Base-by-base conservation (phyloP, 2,888 invertebrate species). In the Phaonia tiefii region DNA sequence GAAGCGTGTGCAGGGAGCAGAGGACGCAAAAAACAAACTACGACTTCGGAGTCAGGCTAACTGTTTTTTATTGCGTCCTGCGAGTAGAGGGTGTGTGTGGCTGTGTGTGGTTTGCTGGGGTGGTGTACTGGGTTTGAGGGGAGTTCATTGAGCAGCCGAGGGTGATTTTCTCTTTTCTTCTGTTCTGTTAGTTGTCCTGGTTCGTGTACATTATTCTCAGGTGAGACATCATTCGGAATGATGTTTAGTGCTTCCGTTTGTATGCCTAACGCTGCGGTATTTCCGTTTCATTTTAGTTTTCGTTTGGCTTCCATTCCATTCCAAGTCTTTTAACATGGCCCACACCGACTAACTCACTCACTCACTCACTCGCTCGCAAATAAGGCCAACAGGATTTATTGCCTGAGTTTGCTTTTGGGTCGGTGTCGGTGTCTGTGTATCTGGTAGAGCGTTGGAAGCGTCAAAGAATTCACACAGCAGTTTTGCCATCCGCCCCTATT, bases 191-290 rank as follows among this genome's bases (percentile, higher is more conserved):
- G 31, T 60, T 20, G 22, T 54, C 25, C 25, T 63, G 42, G 42
- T 42, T 63, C 63, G 63, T 42, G 11, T 22, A 11, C 31, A 13
- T 67, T 54, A 60, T 39, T 65, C 75, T 76, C 75, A 79, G 71
- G 80, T 83, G 78, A 71, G 67, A 83, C 79, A 83, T 80, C 78
- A 80, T 69, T 76, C 58, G 66, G 69, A 71, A 46, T 83, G 83
- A 81, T 83, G 83, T 83, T 81, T 78, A 71, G 67, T 81, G 76
- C 76, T 81, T 79, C 79, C 80, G 78, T 74, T 83, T 74, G 60
- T 72, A 70, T 83, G 78, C 67, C 67, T 78, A 69, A 77, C 82
- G 80, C 81, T 84, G 83, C 81, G 81, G 84, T 79, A 84, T 84
- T 84, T 84, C 83, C 84, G 84, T 80, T 83, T 80, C 80, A 76